Conservation (phyloP, 2,797 vertebrate genomes). For the Melanotaenia maccullochi region DNA sequence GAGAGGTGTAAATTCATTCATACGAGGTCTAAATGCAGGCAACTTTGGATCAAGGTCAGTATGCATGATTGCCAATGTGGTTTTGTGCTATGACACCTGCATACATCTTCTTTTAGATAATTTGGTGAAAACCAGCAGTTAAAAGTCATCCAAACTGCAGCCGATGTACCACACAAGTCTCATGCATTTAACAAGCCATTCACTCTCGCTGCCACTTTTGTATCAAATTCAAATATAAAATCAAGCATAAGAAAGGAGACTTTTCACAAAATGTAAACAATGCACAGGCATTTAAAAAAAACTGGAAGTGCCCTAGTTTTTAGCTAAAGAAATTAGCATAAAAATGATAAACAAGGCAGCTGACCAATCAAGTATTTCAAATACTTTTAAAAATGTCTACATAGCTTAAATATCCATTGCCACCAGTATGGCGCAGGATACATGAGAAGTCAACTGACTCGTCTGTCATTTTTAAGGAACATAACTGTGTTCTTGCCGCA, state of each 20-base stretch:
- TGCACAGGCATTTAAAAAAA: slow-evolving; percentile 26
- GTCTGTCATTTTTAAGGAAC: slow-evolving; percentile 72
- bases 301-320: background rate
- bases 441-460: slow-evolving; percentile 69
- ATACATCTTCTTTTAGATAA: background rate
- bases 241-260: background rate
- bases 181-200: slow-evolving; percentile 61
- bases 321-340: background rate
- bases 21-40: background rate
- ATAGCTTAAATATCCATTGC: background rate
- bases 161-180: background rate
- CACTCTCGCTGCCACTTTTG: slow-evolving; percentile 7
- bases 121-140: background rate
- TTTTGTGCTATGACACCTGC: background rate
- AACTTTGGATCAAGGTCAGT: background rate
- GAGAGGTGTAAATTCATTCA: background rate
- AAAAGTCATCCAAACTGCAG: slow-evolving; percentile 13
- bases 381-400: background rate
- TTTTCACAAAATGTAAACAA: slow-evolving; percentile 38
- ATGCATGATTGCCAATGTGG: background rate
- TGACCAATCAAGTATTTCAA: slow-evolving; percentile 58
- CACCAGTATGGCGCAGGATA: background rate
- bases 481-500: slow-evolving; percentile 34
- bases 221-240: slow-evolving; percentile 1
- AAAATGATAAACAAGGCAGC: slow-evolving; percentile 76